These are phyloP conservation scores for Xenus cinereus DNA, from an alignment of 2,113 vertebrate genomes.

Conservation along the genomic window DNA sequence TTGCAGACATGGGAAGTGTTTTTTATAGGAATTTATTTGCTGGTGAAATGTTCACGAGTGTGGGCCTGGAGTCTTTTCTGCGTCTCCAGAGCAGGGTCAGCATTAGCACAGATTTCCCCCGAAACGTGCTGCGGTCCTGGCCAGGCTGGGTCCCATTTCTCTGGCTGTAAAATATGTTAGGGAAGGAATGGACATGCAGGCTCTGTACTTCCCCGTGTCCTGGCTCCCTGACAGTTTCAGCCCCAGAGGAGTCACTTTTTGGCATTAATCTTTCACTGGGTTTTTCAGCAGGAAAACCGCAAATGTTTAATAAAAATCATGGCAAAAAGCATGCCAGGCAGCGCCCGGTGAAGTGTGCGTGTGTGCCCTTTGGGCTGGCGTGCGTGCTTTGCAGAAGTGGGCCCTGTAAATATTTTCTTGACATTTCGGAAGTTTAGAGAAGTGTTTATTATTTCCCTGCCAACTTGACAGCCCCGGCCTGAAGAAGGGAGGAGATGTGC, in stretches of 20 bases:
- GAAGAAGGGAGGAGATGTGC: not conserved
- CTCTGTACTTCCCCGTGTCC: not conserved
- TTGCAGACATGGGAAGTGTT: not conserved
- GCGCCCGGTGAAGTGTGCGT: not conserved
- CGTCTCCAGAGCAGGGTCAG: not conserved
- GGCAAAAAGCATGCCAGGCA: not conserved
- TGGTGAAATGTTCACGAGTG: not conserved
- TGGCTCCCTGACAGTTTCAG: slow-evolving; percentile 44
- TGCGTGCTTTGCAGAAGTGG: not conserved
- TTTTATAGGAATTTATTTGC: not conserved
- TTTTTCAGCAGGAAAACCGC: slow-evolving; percentile 53
- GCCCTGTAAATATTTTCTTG: slow-evolving; percentile 41
- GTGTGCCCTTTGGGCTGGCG: not conserved
- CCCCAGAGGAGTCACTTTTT: slow-evolving; percentile 35
- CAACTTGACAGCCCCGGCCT: not conserved
- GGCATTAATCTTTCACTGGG: slow-evolving; percentile 11
- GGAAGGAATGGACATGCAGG: not conserved
- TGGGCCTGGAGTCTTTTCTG: not conserved
- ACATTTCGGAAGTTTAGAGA: slow-evolving; percentile 29
- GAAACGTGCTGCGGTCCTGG: not conserved
- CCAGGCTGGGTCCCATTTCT: not conserved
- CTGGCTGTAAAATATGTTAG: not conserved
- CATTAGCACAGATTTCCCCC: not conserved
- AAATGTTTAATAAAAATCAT: slow-evolving; percentile 1
- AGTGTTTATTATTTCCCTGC: not conserved